Evolutionary conservation across 2,113 vertebrate species (phyloP).

Genomic region (Sylvilagus bachmani): DNA sequence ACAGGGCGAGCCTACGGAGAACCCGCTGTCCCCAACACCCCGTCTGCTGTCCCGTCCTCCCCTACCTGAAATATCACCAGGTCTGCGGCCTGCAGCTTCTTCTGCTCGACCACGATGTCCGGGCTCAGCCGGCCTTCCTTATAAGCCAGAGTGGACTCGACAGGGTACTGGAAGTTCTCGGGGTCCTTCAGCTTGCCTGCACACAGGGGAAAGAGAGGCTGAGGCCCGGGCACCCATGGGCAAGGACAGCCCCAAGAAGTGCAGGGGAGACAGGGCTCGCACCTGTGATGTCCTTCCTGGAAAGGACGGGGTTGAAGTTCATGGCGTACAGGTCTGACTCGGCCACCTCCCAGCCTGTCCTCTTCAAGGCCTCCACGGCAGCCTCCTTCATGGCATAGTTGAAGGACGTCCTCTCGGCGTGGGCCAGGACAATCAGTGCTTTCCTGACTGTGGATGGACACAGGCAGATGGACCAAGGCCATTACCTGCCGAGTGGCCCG

Average conservation of each 20-base stretch:
- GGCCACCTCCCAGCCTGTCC: conserved; percentile 86
- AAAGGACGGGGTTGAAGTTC: conserved; percentile 89
- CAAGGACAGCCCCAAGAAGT: not conserved
- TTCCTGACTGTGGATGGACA: conserved; percentile 73
- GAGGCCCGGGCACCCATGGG: not conserved
- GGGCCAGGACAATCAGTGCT: conserved; percentile 90
- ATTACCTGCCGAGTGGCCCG: not conserved
- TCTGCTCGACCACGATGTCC: conserved; percentile 89
- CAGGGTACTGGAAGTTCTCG: conserved; percentile 86
- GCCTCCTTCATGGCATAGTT: conserved; percentile 90
- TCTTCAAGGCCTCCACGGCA: conserved; percentile 83
- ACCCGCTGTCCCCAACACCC: not conserved
- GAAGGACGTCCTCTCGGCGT: conserved; percentile 89
- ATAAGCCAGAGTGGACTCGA: conserved; percentile 86
- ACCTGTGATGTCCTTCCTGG: conserved; percentile 89
- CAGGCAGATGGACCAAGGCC: not conserved
- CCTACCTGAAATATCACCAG: conserved; percentile 92
- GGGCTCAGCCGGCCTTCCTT: conserved; percentile 86
- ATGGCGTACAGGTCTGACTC: conserved; percentile 92
- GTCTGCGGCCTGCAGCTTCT: conserved; percentile 89
- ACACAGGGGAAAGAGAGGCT: not conserved
- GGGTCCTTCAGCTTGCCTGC: conserved; percentile 86
- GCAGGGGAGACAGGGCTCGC: not conserved
- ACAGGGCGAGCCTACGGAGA: not conserved
- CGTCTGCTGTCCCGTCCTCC: not conserved